Percentiles rank a stretch among this genome's conserved stretches.
These are phyloP conservation scores for Paraescarpia echinospica DNA, from an alignment of 1,140 invertebrate genomes.

Conservation along the genomic window DNA sequence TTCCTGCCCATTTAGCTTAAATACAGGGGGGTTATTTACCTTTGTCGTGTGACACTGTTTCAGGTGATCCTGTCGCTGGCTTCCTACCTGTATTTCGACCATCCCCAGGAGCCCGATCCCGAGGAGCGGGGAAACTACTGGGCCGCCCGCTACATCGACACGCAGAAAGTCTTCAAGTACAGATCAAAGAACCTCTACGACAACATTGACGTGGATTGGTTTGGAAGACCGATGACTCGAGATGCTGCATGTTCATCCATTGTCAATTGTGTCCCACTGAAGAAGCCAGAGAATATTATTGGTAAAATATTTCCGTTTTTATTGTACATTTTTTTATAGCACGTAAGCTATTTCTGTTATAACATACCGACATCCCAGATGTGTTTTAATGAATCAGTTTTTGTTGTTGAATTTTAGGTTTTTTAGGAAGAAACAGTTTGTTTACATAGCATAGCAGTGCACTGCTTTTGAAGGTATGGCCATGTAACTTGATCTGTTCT, in stretches of 20 bases:
- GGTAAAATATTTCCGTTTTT: conserved; percentile 4
- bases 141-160: conserved; percentile 45
- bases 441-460: too few species aligned
- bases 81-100: conserved; percentile 53
- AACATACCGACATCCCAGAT: too few species aligned
- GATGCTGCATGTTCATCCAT: conserved; percentile 23
- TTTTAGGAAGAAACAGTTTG: too few species aligned
- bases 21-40: too few species aligned
- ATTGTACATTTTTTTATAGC: not conserved
- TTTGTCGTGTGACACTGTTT: not conserved
- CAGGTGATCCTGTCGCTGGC: conserved; percentile 48
- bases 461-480: too few species aligned
- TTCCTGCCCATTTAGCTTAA: too few species aligned
- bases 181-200: conserved; percentile 44
- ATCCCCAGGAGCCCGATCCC: conserved; percentile 52
- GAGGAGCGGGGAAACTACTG: conserved; percentile 49
- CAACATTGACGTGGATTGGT: conserved; percentile 37
- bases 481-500: too few species aligned
- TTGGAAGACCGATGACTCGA: not conserved
- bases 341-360: too few species aligned
- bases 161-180: conserved; percentile 43
- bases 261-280: conserved; percentile 19
- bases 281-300: conserved; percentile 22
- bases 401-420: too few species aligned
- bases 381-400: too few species aligned